Evolutionary conservation across 2,888 invertebrate genomes (phyloP).

Genomic region (Philereme transversata): DNA sequence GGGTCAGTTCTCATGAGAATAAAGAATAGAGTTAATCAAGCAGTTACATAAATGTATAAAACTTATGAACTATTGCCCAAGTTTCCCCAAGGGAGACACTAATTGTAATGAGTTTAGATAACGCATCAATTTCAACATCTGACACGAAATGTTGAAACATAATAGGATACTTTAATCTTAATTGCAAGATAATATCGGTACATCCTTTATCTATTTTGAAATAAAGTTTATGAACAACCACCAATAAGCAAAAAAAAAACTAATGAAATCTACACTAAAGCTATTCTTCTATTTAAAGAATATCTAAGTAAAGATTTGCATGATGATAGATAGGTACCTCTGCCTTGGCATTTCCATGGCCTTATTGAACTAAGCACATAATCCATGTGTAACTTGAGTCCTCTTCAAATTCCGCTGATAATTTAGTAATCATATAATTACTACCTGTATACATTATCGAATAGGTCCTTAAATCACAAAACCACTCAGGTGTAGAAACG

Average conservation of each 20-base stretch:
- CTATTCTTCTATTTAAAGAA: no score
- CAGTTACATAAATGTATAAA: conserved; percentile 38
- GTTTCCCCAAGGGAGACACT: conserved; percentile 36
- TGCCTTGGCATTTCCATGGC: conserved; percentile 14
- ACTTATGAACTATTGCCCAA: conserved; percentile 38
- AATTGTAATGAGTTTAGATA: conserved; percentile 30
- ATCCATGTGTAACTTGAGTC: conserved; percentile 5
- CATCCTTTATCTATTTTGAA: conserved; percentile 11
- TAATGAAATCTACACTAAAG: no score
- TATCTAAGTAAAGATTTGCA: neutral
- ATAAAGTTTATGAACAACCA: neutral
- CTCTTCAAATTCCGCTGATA: conserved; percentile 13
- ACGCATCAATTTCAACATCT: conserved; percentile 17
- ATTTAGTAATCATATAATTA: conserved; percentile 25
- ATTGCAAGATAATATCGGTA: conserved; percentile 12
- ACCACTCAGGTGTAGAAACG: conserved; percentile 45
- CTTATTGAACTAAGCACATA: conserved; percentile 5
- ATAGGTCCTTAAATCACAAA: conserved; percentile 45
- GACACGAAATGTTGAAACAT: conserved; percentile 16
- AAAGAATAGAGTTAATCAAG: conserved; percentile 40
- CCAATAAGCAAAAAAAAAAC: neutral
- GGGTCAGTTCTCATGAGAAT: conserved; percentile 40
- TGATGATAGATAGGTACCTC: neutral
- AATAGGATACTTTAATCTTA: conserved; percentile 15
- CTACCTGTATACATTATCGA: conserved; percentile 36